These are phyloP conservation scores for Acrocephalus kingi DNA, from an alignment of 2,113 vertebrate species.

Conservation along the genomic window DNA sequence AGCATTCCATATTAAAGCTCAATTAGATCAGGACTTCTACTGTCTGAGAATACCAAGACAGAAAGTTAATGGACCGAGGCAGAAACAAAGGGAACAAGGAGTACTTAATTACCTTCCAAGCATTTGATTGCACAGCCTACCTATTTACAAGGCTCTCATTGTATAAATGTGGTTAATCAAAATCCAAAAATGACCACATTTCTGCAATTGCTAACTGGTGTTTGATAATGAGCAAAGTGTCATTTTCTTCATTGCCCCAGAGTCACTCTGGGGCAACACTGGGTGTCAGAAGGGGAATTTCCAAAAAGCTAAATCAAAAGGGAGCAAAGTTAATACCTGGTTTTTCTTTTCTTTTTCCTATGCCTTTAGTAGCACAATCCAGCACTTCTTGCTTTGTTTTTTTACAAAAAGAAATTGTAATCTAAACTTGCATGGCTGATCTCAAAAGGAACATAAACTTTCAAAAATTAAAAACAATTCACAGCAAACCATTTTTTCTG, in stretches of 20 bases:
- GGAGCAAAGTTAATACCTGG: neutral
- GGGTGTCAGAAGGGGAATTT: neutral
- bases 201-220: neutral
- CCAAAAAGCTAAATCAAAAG: neutral
- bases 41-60: slow-evolving; percentile 54
- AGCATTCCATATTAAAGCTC: slow-evolving; percentile 76
- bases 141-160: neutral
- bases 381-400: neutral
- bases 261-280: neutral
- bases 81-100: slow-evolving; percentile 72
- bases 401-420: neutral
- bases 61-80: slow-evolving; percentile 62
- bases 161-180: neutral
- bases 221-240: neutral
- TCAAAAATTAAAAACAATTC: neutral
- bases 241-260: neutral
- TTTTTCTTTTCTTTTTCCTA: neutral
- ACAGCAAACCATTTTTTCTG: neutral
- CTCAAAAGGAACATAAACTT: neutral
- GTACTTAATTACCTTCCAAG: slow-evolving; percentile 56
- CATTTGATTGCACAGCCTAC: slow-evolving; percentile 4
- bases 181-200: neutral
- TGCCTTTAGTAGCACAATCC: neutral
- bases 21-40: slow-evolving; percentile 71
- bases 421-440: neutral